Base-by-base conservation (phyloP, 1,140 invertebrate genomes). In the Chlorops oryzae region DNA sequence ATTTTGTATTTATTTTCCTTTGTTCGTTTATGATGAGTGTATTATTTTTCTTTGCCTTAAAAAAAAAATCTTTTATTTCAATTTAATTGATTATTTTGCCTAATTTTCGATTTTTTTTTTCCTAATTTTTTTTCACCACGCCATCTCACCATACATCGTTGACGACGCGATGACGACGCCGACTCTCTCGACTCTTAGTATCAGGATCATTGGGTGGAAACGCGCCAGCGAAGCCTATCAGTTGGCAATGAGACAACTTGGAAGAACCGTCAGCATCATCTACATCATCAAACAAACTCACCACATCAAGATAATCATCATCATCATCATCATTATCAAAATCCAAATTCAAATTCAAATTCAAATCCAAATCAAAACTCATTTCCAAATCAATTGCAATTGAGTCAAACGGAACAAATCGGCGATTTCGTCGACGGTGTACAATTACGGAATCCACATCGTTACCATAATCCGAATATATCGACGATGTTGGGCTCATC, bases 191-290 rank as follows among this genome's bases (percentile, higher is more conserved):
- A 27, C 1, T 9, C 23, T 13, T 57, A 67, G 66, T 65, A 67
- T 51, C 64, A 69, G 63, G 68, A 71, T 51, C 64, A 65, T 52
- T 70, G 64, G 54, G 51, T 59, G 27, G 63, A 71, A 55, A 60
- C 65, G 42, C 65, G 70, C 22, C 65, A 69, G 34, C 61, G 70
- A 22, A 70, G 66, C 41, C 59, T 65, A 10, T 72, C 70, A n/a
- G 69, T 72, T 45, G 70, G 70, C 46, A 72, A 66, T 50, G 70
- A 72, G 47, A 55, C 62, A 43, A 48, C 54, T 43, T 72, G 65
- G 62, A 65, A 64, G 40, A 65, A 62, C 47, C 61, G 67, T 13
- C 60, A 63, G 38, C 38, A 61, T 41, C 50, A 57, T 21, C 49
- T 49, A 22, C 53, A 55, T n/a, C 51, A 53, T 38, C 5, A 35